These are phyloP conservation scores for Clanis bilineata DNA, from an alignment of 2,888 invertebrate species.

Conservation along the genomic window DNA sequence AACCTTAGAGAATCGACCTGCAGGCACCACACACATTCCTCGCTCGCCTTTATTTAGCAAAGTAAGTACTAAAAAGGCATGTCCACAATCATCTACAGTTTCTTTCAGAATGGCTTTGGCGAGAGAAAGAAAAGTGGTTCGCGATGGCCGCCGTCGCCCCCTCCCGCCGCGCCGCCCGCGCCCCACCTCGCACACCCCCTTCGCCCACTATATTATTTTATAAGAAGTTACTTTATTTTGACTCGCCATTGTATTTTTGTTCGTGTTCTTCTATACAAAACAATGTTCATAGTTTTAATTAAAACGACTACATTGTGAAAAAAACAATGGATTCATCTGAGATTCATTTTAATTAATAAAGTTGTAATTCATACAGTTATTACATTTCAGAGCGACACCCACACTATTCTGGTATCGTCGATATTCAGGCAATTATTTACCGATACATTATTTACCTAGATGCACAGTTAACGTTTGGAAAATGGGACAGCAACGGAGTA, in stretches of 20 bases:
- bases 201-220: slow-evolving; percentile 48
- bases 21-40: too few relatives aligned
- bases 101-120: slow-evolving; percentile 59
- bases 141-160: slow-evolving; percentile 47
- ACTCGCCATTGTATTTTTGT: slow-evolving; percentile 64
- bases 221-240: slow-evolving; percentile 66
- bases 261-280: slow-evolving; percentile 17
- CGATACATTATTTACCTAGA: too few relatives aligned
- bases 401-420: too few relatives aligned
- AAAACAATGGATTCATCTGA: not conserved
- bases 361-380: too few relatives aligned
- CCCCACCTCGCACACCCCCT: slow-evolving; percentile 26
- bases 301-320: not conserved
- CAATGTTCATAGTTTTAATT: slow-evolving; percentile 4
- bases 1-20: too few relatives aligned
- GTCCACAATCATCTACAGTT: slow-evolving; percentile 43
- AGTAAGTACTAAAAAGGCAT: slow-evolving; percentile 18
- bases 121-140: slow-evolving; percentile 72
- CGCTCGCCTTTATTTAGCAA: not conserved
- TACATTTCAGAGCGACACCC: too few relatives aligned
- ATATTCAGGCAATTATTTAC: too few relatives aligned
- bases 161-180: slow-evolving; percentile 25
- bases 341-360: not conserved
- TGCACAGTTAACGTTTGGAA: too few relatives aligned
- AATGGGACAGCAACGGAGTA: too few relatives aligned